These are phyloP conservation scores for Bombus superbus DNA, from an alignment of 1,140 invertebrate species.

Conservation along the genomic window DNA sequence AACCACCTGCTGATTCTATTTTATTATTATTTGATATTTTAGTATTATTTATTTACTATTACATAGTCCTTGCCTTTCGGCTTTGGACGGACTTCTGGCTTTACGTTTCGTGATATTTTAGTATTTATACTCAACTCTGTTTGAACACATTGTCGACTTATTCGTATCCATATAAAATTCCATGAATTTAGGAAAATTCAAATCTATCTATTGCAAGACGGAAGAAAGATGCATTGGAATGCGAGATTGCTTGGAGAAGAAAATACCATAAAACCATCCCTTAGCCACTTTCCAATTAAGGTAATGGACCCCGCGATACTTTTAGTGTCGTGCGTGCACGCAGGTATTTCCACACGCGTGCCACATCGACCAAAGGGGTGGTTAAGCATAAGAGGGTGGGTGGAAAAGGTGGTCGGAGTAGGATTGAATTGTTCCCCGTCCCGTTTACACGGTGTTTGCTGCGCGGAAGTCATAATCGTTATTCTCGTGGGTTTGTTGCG, in stretches of 20 bases:
- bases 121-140: too few relatives aligned
- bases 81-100: too few relatives aligned
- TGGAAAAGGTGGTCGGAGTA: conserved; percentile 15
- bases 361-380: conserved; percentile 19
- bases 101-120: too few relatives aligned
- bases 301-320: conserved; percentile 61
- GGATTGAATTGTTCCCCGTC: conserved; percentile 62
- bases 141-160: too few relatives aligned
- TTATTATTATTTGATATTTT: too few relatives aligned
- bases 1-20: too few relatives aligned
- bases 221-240: not conserved
- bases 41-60: too few relatives aligned
- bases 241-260: not conserved
- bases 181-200: not conserved
- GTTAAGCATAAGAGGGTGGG: conserved; percentile 7
- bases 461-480: conserved; percentile 66
- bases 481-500: conserved; percentile 53
- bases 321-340: conserved; percentile 58
- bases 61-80: too few relatives aligned
- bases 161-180: too few relatives aligned
- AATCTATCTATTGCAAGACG: too few relatives aligned
- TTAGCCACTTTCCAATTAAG: conserved; percentile 54
- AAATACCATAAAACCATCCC: not conserved
- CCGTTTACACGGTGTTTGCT: conserved; percentile 61
- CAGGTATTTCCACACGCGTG: conserved; percentile 43